Evolutionary conservation across 2,888 invertebrate species (phyloP).

Genomic region (Dicyrtomina minuta): DNA sequence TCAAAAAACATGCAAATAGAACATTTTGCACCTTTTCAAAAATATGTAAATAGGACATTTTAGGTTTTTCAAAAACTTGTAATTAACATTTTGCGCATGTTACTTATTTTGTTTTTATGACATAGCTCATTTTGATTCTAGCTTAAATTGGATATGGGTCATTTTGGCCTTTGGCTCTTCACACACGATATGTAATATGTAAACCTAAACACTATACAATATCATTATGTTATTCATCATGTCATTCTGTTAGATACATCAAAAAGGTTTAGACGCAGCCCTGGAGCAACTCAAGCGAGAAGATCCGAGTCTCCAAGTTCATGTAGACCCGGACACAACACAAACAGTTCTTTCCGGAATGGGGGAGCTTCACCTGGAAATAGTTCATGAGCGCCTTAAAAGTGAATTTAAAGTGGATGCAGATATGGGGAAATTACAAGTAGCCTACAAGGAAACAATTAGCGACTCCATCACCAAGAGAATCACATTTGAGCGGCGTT

Average conservation of each 20-base stretch:
- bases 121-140: no score
- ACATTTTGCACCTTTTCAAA: no score
- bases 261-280: conserved; percentile 75
- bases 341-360: conserved; percentile 89
- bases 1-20: no score
- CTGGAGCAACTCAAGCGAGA: conserved; percentile 78
- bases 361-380: conserved; percentile 96
- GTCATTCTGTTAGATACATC: conserved; percentile 63
- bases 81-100: no score
- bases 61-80: no score
- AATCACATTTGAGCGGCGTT: conserved; percentile 64
- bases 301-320: conserved; percentile 85
- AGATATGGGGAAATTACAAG: conserved; percentile 86
- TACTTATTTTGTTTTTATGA: no score
- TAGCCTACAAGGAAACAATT: conserved; percentile 83
- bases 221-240: no score
- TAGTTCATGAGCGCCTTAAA: conserved; percentile 82
- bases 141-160: no score
- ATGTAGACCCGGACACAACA: conserved; percentile 74
- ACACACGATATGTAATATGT: no score
- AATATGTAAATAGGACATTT: no score
- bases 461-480: conserved; percentile 58
- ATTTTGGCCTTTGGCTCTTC: no score
- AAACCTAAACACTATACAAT: no score
- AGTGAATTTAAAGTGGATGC: conserved; percentile 89